Conservation (phyloP, 2,888 invertebrate genomes). For the Dolomedes plantarius region DNA sequence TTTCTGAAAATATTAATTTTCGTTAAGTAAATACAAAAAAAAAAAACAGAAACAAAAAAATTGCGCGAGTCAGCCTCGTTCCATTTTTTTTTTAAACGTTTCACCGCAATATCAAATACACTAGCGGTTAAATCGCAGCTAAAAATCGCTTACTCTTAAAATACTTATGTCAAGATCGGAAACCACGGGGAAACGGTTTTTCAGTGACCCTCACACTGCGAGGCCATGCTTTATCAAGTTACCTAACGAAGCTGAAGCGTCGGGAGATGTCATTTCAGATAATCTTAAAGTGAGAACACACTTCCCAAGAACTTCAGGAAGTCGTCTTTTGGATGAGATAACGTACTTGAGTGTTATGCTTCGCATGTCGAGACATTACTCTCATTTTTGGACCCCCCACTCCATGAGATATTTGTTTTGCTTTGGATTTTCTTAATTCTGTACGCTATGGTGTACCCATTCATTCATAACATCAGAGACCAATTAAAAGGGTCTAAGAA, state of each 20-base stretch:
- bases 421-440: too few relatives aligned
- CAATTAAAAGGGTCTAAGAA: too few relatives aligned
- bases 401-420: neutral
- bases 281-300: slow-evolving; percentile 60
- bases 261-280: slow-evolving; percentile 57
- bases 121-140: neutral
- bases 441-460: too few relatives aligned
- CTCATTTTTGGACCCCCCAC: slow-evolving; percentile 7
- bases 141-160: neutral
- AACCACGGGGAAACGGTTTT: neutral
- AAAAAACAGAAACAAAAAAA: too few relatives aligned
- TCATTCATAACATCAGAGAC: too few relatives aligned
- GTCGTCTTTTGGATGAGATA: slow-evolving; percentile 38
- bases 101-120: neutral
- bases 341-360: slow-evolving; percentile 23
- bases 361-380: slow-evolving; percentile 20
- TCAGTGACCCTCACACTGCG: neutral
- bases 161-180: slow-evolving; percentile 6
- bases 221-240: slow-evolving; percentile 46
- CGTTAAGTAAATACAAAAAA: too few relatives aligned
- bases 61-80: neutral
- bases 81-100: neutral
- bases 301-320: slow-evolving; percentile 56
- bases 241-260: slow-evolving; percentile 43
- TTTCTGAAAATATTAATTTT: too few relatives aligned